Evolutionary conservation across 1,140 invertebrate species (phyloP).

Genomic region (Macrobrachium rosenbergii): DNA sequence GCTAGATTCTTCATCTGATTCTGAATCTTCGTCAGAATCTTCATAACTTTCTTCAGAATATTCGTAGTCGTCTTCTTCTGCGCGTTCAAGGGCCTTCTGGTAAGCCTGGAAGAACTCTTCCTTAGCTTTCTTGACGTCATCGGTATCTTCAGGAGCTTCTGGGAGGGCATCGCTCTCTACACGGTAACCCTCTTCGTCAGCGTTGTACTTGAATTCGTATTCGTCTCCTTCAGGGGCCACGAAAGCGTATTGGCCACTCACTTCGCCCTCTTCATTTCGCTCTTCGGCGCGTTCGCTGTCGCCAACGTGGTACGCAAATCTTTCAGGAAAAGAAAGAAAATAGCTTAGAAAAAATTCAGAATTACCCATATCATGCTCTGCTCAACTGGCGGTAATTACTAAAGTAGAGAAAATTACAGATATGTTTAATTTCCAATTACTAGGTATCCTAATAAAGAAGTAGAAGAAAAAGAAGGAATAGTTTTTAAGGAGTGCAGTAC

Average conservation of each 20-base stretch:
- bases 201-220: conserved; percentile 69
- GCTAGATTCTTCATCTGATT: not conserved
- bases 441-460: not conserved
- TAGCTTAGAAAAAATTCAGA: not conserved
- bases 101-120: conserved; percentile 64
- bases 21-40: conserved; percentile 25
- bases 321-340: conserved; percentile 5
- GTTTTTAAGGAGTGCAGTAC: too few relatives aligned
- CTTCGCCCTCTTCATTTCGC: conserved; percentile 68
- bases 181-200: conserved; percentile 68
- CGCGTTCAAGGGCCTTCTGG: conserved; percentile 57
- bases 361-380: not conserved
- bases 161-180: conserved; percentile 66
- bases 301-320: conserved; percentile 63
- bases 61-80: conserved; percentile 59
- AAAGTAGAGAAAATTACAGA: not conserved
- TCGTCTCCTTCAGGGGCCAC: conserved; percentile 69
- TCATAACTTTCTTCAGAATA: conserved; percentile 47
- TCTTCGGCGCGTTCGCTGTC: conserved; percentile 60
- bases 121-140: conserved; percentile 64
- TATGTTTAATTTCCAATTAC: too few relatives aligned
- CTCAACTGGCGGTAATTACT: not conserved
- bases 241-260: conserved; percentile 70
- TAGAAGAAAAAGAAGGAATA: not conserved
- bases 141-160: conserved; percentile 64